These are phyloP conservation scores for Osmoderma eremita DNA, from an alignment of 2,888 invertebrate species.

Conservation along the genomic window DNA sequence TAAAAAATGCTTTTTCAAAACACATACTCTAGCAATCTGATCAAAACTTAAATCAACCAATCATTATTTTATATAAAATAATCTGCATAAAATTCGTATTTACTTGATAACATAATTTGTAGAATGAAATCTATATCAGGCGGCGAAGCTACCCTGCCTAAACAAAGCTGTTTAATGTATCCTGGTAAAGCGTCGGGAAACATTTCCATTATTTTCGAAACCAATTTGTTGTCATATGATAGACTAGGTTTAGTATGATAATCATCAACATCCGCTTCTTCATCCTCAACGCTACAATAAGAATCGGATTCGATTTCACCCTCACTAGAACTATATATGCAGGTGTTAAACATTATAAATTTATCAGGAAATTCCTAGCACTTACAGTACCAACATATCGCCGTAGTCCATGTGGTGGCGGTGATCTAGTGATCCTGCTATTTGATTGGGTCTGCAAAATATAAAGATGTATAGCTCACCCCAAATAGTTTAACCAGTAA, in stretches of 20 bases:
- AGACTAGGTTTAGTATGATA: not conserved
- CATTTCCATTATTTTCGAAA: conserved; percentile 52
- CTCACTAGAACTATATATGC: conserved; percentile 8
- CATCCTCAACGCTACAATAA: not conserved
- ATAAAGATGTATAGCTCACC: no score
- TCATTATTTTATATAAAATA: no score
- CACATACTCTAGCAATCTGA: no score
- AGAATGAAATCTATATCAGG: conserved; percentile 49
- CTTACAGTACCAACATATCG: conserved; percentile 12
- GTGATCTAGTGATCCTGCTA: not conserved
- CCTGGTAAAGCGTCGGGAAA: conserved; percentile 55
- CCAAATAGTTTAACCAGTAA: no score
- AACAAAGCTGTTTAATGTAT: conserved; percentile 51
- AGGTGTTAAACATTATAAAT: not conserved
- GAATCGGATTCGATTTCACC: conserved; percentile 5
- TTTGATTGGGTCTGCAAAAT: no score
- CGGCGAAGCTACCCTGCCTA: conserved; percentile 45
- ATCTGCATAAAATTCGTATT: conserved; percentile 35
- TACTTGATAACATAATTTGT: conserved; percentile 47
- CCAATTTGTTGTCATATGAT: conserved; percentile 34
- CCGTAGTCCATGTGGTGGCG: not conserved
- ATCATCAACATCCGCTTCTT: conserved; percentile 1
- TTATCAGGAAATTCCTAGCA: not conserved
- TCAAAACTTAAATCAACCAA: no score
- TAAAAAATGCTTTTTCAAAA: no score